Base-by-base conservation (phyloP, 2,113 vertebrate genomes). In the Chiloscyllium plagiosum region DNA sequence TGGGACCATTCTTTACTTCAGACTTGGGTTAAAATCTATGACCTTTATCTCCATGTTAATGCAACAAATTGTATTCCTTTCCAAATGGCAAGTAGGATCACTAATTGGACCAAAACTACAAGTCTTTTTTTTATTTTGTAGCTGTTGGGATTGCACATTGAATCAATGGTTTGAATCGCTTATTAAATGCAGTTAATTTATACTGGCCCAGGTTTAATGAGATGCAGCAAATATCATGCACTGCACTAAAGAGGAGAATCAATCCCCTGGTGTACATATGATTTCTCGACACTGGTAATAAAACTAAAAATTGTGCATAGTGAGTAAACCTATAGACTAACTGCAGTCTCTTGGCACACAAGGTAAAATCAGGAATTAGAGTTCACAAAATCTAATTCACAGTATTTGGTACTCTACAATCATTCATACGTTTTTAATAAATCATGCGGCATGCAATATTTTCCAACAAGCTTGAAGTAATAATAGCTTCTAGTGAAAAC, bases 201-300 rank as follows among this genome's bases (percentile, higher is more conserved):
- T 37, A 19, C 17, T 92, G 56, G 33, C 89, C 89, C 89, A n/a
- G n/a, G 87, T 92, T 93, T 93, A 93, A 93, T 93, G 89, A 68
- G 89, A 93, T 66, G 89, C 29, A 65, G n/a, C 61, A 93, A 37
- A 66, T 68, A 66, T 93, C 89, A 93, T 37, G 61, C 33, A 2
- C n/a, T 68, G 20, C 56, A 68, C 61, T 93, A 61, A 93, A 37
- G 33, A 93, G 66, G 37, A 93, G 89, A 93, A 93, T 93, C 89
- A 66, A 93, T 65, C 29, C 56, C 56, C 87, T 92, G 87, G 56
- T 19, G 52, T 29, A 92, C 1, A 6, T 92, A 56, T 17, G 6
- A 66, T 66, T 93, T 42, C 33, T 93, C 61, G 37, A 37, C 15
- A 93, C 4, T 22, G 29, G 29, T 13, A 92, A 92, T 65, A 61